Evolutionary conservation across 2,888 invertebrate genomes (phyloP), one percentile per base, ranked within the genome.

Genomic region (Trissolcus japonicus): DNA sequence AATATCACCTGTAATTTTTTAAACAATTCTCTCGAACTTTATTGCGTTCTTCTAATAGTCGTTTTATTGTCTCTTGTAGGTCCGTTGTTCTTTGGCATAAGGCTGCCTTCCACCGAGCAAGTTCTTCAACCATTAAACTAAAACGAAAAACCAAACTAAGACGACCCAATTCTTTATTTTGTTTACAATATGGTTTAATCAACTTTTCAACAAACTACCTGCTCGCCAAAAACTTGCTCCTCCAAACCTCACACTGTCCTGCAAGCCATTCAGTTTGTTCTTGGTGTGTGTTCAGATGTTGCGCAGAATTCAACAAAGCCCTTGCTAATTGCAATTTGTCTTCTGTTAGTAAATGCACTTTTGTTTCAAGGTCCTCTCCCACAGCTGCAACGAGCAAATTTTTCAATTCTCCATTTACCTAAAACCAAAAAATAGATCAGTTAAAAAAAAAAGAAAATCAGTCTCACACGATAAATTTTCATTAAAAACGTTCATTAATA

Each of bases 231-330:
- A 97, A 98, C 92, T 98, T 98, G 87, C 97, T 97, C 79, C 97
- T 92, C 98, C 98, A 98, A 59, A 98, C 96, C 90, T 98, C 98
- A 87, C 97, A 96, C 86, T 98, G 97, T 0, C 98, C 96, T 16
- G 96, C 95, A 43, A 98, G 90, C 92, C 95, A 95, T 87, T 98
- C 98, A 2, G 96, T 95, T 90, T 97, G 96, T 88, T 98, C 98
- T 90, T 96, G 95, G 89, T 97, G 95, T 7, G 95, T 95, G 61
- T 94, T 94, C 63, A 97, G 91, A 88, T 96, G 94, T 87, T 96
- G 94, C 19, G 96, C 95, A 35, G 96, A 96, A 86, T 94, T 95
- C 6, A 96, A 91, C 55, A 98, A 90, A 56, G 97, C 96, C 84
- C 94, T 90, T 0, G 97, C 96, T 81, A 98, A 90, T 84, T 96